A percentile compares a stretch with the other conserved stretches of the same genome.
Evolutionary conservation across 2,888 invertebrate genomes (phyloP).

Genomic region (Spisula subtruncata): DNA sequence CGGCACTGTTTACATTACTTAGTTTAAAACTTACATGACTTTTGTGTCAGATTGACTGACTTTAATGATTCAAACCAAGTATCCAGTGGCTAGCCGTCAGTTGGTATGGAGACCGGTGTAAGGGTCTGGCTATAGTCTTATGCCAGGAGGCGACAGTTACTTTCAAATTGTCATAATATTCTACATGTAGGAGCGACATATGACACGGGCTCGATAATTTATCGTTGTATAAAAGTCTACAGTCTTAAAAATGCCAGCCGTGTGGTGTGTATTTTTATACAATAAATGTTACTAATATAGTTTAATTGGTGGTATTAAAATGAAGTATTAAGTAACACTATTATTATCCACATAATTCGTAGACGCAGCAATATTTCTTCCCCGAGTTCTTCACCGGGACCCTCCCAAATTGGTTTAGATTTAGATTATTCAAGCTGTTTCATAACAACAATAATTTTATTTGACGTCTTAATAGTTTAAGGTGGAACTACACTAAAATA

Average conservation of each 20-base stretch:
- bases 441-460: neutral
- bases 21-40: constrained; percentile 43
- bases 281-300: neutral
- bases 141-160: neutral
- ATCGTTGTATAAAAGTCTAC: constrained; percentile 1
- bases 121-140: neutral
- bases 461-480: too few species aligned
- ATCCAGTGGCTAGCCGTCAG: neutral
- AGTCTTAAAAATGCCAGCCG: neutral
- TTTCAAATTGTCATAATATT: constrained; percentile 2
- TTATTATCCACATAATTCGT: neutral
- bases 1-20: neutral
- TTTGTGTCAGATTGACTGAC: constrained; percentile 33
- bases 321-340: neutral
- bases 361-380: neutral
- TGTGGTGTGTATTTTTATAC: neutral
- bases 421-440: neutral
- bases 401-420: neutral
- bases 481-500: too few species aligned
- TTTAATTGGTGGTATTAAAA: neutral
- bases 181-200: neutral
- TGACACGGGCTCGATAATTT: neutral
- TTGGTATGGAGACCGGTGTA: neutral
- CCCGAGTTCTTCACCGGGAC: too few species aligned
- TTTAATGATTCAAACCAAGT: constrained; percentile 16